phyloP scores from a whole-genome alignment of 2,888 invertebrate genomes.

The Protodeltote pygarga region DNA sequence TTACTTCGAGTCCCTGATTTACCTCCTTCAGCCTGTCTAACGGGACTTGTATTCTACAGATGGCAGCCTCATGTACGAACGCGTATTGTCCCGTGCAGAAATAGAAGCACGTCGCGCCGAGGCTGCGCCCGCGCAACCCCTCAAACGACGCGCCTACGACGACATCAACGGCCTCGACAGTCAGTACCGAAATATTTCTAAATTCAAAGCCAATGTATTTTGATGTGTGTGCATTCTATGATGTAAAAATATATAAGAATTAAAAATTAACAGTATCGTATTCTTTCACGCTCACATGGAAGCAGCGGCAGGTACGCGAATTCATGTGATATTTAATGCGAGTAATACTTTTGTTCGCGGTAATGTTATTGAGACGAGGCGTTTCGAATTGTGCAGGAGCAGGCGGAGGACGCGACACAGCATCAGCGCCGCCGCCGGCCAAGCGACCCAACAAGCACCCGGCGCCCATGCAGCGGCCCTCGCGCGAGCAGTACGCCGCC shows the following conservation, averaged over 20 bases:
- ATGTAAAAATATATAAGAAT: slow-evolving; percentile 3
- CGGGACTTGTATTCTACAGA: slow-evolving; percentile 82
- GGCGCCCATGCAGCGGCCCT: slow-evolving; percentile 90
- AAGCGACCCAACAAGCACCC: slow-evolving; percentile 94
- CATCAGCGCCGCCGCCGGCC: slow-evolving; percentile 88
- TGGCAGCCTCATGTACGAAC: slow-evolving; percentile 95
- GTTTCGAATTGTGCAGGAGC: slow-evolving; percentile 52
- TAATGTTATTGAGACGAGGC: not conserved
- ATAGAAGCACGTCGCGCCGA: slow-evolving; percentile 88
- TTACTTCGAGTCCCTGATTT: not conserved
- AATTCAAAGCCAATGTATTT: slow-evolving; percentile 3
- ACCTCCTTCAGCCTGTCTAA: not conserved
- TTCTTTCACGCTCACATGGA: slow-evolving; percentile 48
- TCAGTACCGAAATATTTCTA: slow-evolving; percentile 79
- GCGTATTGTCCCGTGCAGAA: slow-evolving; percentile 92
- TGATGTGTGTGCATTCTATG: not conserved
- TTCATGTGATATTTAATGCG: not conserved
- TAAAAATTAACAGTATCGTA: slow-evolving; percentile 22
- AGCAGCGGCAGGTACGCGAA: slow-evolving; percentile 58
- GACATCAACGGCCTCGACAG: slow-evolving; percentile 96
- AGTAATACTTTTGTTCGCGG: not conserved
- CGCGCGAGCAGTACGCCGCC: slow-evolving; percentile 90
- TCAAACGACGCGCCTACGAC: slow-evolving; percentile 95
- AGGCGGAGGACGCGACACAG: slow-evolving; percentile 59
- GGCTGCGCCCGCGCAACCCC: slow-evolving; percentile 64